phyloP scores from a whole-genome alignment of 2,888 invertebrate genomes.

The Zelleria hepariella region DNA sequence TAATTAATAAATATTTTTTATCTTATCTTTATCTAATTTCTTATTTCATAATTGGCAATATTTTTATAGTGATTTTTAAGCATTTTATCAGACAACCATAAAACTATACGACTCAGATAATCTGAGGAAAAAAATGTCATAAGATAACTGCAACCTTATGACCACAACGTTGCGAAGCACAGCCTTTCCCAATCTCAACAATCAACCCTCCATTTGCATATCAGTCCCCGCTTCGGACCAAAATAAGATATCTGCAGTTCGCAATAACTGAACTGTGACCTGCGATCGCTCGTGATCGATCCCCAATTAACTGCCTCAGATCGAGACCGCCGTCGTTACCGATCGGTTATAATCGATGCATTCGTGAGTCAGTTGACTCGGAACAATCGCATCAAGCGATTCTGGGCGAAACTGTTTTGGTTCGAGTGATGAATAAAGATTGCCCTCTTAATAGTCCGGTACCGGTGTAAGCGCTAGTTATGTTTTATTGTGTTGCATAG shows the following conservation, averaged over 20 bases:
- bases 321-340: conserved; percentile 2
- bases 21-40: too few relatives aligned
- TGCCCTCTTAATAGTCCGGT: not conserved
- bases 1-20: too few relatives aligned
- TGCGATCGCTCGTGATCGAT: conserved; percentile 30
- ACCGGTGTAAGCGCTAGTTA: not conserved
- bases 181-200: not conserved
- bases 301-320: conserved; percentile 31
- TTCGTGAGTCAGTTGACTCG: not conserved
- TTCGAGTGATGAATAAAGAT: not conserved
- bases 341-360: conserved; percentile 3
- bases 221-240: conserved; percentile 1
- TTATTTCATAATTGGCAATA: too few relatives aligned
- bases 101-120: too few relatives aligned
- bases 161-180: not conserved
- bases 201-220: not conserved
- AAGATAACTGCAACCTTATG: not conserved
- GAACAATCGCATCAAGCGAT: not conserved
- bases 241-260: conserved; percentile 8
- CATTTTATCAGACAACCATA: too few relatives aligned
- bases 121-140: too few relatives aligned
- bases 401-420: not conserved
- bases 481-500: not conserved
- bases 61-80: too few relatives aligned
- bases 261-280: conserved; percentile 22